Evolutionary conservation across 2,888 invertebrate species (phyloP).

Genomic region (Leptarthrus brevirostris): DNA sequence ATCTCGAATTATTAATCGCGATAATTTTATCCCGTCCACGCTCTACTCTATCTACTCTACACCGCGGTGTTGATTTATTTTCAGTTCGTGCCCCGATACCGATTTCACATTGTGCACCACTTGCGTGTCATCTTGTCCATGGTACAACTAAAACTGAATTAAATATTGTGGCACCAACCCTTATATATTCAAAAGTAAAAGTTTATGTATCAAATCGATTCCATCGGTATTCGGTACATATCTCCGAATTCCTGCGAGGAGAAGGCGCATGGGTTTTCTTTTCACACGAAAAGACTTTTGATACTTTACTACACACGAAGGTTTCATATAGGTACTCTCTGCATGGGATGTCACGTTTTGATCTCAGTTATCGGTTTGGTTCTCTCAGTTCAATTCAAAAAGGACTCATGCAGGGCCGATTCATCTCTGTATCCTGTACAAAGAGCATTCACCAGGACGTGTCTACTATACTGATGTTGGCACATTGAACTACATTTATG

Average conservation of each 20-base stretch:
- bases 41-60: too few species aligned
- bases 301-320: too few species aligned
- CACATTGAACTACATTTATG: conserved; percentile 21
- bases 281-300: neutral
- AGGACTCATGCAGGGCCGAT: conserved; percentile 38
- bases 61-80: conserved; percentile 10
- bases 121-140: conserved; percentile 31
- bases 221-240: conserved; percentile 43
- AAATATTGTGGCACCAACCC: conserved; percentile 50
- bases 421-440: neutral
- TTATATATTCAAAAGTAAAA: conserved; percentile 50
- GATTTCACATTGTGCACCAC: neutral
- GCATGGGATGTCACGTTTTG: neutral
- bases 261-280: conserved; percentile 22
- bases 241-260: conserved; percentile 13
- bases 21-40: neutral
- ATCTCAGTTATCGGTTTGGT: neutral
- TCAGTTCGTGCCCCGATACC: conserved; percentile 25
- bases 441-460: conserved; percentile 12
- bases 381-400: neutral
- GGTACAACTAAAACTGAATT: conserved; percentile 53
- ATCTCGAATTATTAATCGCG: neutral
- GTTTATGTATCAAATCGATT: conserved; percentile 40
- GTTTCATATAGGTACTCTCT: too few species aligned
- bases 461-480: conserved; percentile 12